Evolutionary conservation across 2,888 invertebrate genomes (phyloP), one percentile per base, ranked within the genome.

Genomic region (Acronicta alni): DNA sequence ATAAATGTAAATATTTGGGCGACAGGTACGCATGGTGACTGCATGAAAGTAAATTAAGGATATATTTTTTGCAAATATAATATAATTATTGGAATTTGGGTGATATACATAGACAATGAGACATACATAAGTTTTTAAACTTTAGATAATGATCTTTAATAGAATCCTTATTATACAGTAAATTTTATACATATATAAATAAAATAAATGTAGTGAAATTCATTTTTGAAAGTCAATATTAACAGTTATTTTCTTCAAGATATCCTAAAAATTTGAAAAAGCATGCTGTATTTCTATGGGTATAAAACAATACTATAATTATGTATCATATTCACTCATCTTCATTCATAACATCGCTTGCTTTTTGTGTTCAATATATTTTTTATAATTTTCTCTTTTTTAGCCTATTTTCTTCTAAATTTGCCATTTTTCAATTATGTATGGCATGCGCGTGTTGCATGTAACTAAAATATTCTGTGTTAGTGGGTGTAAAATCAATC

Each of bases 321-420:
- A 12, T 30, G 30, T 12, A 30, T 30, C 57, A 47, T 52, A 47
- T 56, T 74, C 80, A 70, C 69, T 75, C 84, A 86, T 72, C 62
- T 64, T 80, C 85, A 84, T 78, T 76, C 86, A 85, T 73, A 56
- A 80, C 90, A 89, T 89, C 72, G 89, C 91, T 90, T 89, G 91
- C 91, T 91, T 88, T 59, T 75, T 89, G 88, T 90, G 85, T 88
- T 84, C 53, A 55, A 71, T 71, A 73, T 67, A 47, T n/a, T 73
- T 67, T 67, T 66, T 63, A 69, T 75, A 70, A 75, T 75, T 67
- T 75, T 43, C 72, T 61, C 23, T 39, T 80, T 64, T 44, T 74
- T 73, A 26, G 76, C 80, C 75, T 76, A 32, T 76, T 73, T 81
- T 83, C 80, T 84, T 84, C 67, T 73, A 64, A 46, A 64, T 83